Base-by-base conservation (phyloP, 2,797 vertebrate genomes). In the Echiichthys vipera region DNA sequence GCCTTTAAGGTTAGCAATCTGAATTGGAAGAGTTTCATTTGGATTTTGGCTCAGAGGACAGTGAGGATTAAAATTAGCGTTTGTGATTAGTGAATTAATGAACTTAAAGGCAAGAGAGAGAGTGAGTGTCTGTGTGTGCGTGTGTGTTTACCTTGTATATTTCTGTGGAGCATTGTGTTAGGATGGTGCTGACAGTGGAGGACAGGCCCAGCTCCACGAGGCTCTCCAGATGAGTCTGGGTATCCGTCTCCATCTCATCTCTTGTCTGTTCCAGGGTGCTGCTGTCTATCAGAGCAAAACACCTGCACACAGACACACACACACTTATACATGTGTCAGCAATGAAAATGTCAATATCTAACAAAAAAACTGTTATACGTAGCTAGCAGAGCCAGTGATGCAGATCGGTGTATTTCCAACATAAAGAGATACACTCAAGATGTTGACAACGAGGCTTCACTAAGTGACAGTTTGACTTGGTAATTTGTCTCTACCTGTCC, bases 221-320 rank as follows among this genome's bases (percentile, higher is more conserved):
- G 88, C 97, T 99, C 92, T 99, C 98, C 80, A 99, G 89, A 70
- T 98, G 97, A 86, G 97, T 98, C 96, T 98, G 98, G 74, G 98
- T 98, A 89, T 99, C 98, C 0, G 96, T 99, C 94, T 99, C 98
- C 2, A 93, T 98, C 93, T 99, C 98, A 65, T 97, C 97, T 80
- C 97, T 94, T 3, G 97, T 99, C 93, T 99, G 98, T 80, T 99
- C 97, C 87, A 98, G 91, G 0, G 96, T 96, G 80, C 97, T 98
- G 93, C 96, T 98, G 93, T 99, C 98, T 91, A 99, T 98, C 81
- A 99, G 95, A 59, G 96, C 96, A 87, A 99, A 99, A 91, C 98
- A 99, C 73, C 98, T 99, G 92, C 75, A 69, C 18, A 78, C n/a
- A 70, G 67, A 50, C 69, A 76, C 25, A 71, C 55, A 40, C 43